Base-by-base conservation (phyloP, 2,113 vertebrate genomes). In the Gopherus evgoodei region DNA sequence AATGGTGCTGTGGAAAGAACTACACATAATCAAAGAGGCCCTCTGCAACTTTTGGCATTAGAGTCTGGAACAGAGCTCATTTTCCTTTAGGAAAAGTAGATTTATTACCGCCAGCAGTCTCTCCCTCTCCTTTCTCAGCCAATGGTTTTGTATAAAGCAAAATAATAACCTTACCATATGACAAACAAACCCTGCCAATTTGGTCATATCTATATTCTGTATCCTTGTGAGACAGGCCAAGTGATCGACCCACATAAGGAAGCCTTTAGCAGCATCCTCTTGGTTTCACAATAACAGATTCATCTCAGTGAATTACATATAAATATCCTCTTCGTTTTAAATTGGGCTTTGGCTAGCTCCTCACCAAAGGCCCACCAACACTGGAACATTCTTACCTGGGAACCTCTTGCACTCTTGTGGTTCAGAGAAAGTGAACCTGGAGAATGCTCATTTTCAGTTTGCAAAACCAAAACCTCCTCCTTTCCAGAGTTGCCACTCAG, bases 41-140 rank as follows among this genome's bases (percentile, higher is more conserved):
- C 47, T 24, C 16, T 50, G 9, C 2, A 50, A 22, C 17, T 72
- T 3, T 0, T 2, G 13, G 57, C 38, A 52, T 24, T 78, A 4
- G 3, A 27, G 50, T 56, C 83, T 19, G 13, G 1, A 12, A 42
- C 35, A 10, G 8, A 2, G 0, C 3, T 29, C 0, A 2, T 53
- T 47, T 81, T 57, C n/a, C 53, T 85, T 81, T 75, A 21, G 31
- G 44, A 72, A 86, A 35, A 25, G 42, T 75, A 47, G 50, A 25
- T 78, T 78, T 78, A 78, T 78, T 27, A 27, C 42, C 13, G 11
- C 24, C 25, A 78, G 25, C 8, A 47, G 42, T 76, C 42, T 24
- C 22, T 24, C 12, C 75, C 11, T 29, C 25, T 27, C 25, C 12
- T 47, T 78, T 44, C 75, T 29, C 75, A 78, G 11, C 24, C 42